Evolutionary conservation across 1,140 invertebrate genomes (phyloP).

Genomic region (Pogonomyrmex barbatus): DNA sequence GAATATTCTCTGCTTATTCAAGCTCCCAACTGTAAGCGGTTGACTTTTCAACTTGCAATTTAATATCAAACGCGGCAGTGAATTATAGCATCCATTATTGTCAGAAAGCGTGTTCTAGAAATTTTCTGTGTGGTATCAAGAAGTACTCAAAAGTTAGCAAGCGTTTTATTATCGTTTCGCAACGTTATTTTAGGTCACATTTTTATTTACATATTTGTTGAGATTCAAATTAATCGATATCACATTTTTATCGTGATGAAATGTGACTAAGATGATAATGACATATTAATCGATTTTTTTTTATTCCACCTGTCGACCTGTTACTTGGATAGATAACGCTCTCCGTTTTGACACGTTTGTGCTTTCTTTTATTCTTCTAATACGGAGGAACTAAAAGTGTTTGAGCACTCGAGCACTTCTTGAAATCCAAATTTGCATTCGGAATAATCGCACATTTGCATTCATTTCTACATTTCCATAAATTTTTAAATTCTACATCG

Average conservation of each 20-base stretch:
- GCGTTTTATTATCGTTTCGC: constrained; percentile 1
- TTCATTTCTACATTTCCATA: neutral
- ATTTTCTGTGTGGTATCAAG: neutral
- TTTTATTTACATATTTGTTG: constrained; percentile 23
- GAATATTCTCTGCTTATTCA: constrained; percentile 17
- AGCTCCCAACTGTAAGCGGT: neutral
- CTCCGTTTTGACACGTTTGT: neutral
- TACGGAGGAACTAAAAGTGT: neutral
- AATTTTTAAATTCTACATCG: neutral
- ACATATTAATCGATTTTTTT: constrained; percentile 37
- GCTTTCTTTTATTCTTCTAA: neutral
- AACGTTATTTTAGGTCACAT: neutral
- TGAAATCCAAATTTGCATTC: neutral
- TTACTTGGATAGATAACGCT: neutral
- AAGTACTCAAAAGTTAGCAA: neutral
- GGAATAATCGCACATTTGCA: neutral
- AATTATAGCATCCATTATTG: constrained; percentile 8
- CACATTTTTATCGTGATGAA: constrained; percentile 20
- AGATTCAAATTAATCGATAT: constrained; percentile 53
- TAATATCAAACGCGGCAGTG: neutral
- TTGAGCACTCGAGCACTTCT: neutral
- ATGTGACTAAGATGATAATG: constrained; percentile 64
- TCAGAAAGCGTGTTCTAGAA: neutral
- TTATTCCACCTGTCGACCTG: neutral
- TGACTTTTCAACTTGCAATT: constrained; percentile 21